Evolutionary conservation across 2,797 vertebrate genomes (phyloP).

Genomic region (Notamacropus eugenii): DNA sequence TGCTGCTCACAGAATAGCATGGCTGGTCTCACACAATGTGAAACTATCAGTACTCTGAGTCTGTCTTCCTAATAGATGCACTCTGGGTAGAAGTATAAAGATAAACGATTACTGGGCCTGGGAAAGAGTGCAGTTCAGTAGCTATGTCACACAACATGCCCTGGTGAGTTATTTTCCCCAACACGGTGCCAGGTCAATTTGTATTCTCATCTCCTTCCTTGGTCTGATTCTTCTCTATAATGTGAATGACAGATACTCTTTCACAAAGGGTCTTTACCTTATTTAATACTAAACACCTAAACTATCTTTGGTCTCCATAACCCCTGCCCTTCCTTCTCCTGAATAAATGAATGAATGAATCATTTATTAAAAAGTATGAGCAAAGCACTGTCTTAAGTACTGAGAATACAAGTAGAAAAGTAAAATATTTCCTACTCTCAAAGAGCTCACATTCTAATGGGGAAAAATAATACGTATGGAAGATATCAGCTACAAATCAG

Average conservation of each 20-base stretch:
- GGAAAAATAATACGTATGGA: neutral
- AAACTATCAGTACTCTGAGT: neutral
- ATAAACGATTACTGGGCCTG: neutral
- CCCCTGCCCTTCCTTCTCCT: neutral
- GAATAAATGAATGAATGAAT: neutral
- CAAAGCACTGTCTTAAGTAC: neutral
- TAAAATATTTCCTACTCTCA: neutral
- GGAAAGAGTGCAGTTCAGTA: neutral
- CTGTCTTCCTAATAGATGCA: neutral
- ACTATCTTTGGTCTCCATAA: neutral
- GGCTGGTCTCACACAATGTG: neutral
- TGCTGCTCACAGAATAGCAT: neutral
- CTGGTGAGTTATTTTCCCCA: neutral
- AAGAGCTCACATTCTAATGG: neutral
- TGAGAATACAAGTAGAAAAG: neutral
- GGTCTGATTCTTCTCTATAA: neutral
- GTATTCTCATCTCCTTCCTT: neutral
- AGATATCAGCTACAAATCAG: neutral
- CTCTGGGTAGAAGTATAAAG: neutral
- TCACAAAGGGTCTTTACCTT: neutral
- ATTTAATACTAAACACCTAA: neutral
- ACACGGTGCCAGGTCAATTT: neutral
- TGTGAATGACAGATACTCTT: neutral
- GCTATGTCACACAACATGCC: neutral
- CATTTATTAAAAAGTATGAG: too few relatives aligned